phyloP scores from a whole-genome alignment of 2,113 vertebrate genomes.

The Sebastes fasciatus region DNA sequence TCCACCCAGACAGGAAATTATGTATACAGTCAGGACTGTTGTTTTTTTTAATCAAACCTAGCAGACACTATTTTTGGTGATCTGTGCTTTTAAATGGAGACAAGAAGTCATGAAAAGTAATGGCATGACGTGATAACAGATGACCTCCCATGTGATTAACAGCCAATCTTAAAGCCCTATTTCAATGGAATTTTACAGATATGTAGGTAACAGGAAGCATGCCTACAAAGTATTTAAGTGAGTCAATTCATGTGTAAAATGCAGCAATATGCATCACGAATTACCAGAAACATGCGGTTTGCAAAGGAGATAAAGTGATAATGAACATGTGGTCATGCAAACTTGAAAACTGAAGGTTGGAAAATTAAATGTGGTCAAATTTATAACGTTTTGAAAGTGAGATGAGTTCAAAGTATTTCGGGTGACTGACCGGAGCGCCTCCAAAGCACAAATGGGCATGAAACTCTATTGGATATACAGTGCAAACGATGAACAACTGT shows the following conservation, averaged over 20 bases:
- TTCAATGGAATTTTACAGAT: neutral
- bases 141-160: neutral
- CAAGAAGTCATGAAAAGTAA: too few relatives aligned
- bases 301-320: neutral
- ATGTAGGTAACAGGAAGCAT: neutral
- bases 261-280: neutral
- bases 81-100: neutral
- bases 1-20: constrained; percentile 43
- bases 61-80: neutral
- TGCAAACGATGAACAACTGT: neutral
- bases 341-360: too few relatives aligned
- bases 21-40: constrained; percentile 15
- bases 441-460: neutral
- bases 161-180: neutral
- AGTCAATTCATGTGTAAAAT: neutral
- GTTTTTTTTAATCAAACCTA: constrained; percentile 32
- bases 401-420: neutral
- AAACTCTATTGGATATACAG: neutral
- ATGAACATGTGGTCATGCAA: neutral
- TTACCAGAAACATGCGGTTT: neutral
- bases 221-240: neutral
- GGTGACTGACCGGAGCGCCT: neutral
- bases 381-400: neutral
- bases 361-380: neutral
- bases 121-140: neutral